Percentiles rank a stretch among this genome's conserved stretches.
Evolutionary conservation across 2,888 invertebrate species (phyloP).

Genomic region (Eristalis arbustorum): DNA sequence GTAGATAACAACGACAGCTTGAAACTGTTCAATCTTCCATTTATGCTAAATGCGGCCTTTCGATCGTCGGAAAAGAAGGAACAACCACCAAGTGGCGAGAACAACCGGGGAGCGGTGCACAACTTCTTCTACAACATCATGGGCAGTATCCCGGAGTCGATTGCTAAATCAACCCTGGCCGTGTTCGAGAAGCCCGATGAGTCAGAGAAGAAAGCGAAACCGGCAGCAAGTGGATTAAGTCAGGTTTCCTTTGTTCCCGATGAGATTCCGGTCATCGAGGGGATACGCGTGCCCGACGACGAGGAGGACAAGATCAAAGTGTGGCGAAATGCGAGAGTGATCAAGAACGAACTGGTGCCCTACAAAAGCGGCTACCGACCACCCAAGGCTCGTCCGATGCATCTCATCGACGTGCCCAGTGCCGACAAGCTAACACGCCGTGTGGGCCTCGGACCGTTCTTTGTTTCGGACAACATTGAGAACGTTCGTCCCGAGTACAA

Average conservation of each 20-base stretch:
- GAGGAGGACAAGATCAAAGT: conserved; percentile 88
- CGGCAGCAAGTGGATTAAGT: conserved; percentile 3
- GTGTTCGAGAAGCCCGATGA: conserved; percentile 41
- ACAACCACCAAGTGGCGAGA: conserved; percentile 7
- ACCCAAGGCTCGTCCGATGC: conserved; percentile 80
- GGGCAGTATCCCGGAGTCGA: conserved; percentile 59
- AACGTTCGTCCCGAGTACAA: conserved; percentile 57
- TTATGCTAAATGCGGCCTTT: conserved; percentile 47
- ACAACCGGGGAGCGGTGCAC: conserved; percentile 12
- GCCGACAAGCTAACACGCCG: conserved; percentile 20
- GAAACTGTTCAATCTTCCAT: conserved; percentile 56
- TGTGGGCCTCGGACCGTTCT: conserved; percentile 51
- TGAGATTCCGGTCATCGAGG: conserved; percentile 89
- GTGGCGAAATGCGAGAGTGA: conserved; percentile 93
- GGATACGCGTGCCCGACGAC: conserved; percentile 90
- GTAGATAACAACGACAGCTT: conserved; percentile 46
- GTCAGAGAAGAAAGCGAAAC: conserved; percentile 20
- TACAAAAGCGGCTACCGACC: conserved; percentile 87
- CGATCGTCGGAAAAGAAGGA: conserved; percentile 30
- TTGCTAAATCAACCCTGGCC: conserved; percentile 56
- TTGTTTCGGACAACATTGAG: conserved; percentile 63
- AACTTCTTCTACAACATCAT: conserved; percentile 65
- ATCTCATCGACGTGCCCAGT: conserved; percentile 41
- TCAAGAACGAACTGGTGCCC: conserved; percentile 90
- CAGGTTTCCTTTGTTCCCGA: conserved; percentile 37